Evolutionary conservation across 2,888 invertebrate species (phyloP), one percentile per base, ranked within the genome.

Genomic region (Coleophora flavipennella): DNA sequence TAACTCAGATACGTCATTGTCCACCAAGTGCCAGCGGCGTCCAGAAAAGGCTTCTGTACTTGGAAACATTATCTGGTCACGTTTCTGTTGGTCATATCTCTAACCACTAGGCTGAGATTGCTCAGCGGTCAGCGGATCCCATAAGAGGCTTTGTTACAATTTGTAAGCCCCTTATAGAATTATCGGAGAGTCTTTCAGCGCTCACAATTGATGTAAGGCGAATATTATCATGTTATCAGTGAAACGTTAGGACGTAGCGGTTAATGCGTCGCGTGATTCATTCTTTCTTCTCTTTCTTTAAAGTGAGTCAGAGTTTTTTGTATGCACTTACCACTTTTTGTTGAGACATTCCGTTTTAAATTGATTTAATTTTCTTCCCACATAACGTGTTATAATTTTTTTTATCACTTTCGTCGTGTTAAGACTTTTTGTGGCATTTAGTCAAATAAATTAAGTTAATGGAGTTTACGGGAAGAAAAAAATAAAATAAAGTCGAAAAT

Each of bases 1-100:
- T 49, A 52, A 51, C 62, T 46, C 53, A 66, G 70, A 69, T 78
- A 70, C 75, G 52, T 54, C 51, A 73, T 75, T 77, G 77, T 77
- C 51, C 53, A 42, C 40, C 46, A 57, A 77, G 71, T 67, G 69
- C 69, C 74, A 69, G 66, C 72, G 73, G 72, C 72, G 59, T 56
- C 47, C 45, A 46, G 60, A 57, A 65, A 52, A 56, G 57, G 67
- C 74, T 73, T 57, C 67, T 63, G 70, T 67, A 62, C 65, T 62
- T 44, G 46, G 54, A 13, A 20, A 3, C 20, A 20, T 20, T 20
- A 20, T 20, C 20, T 6, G 3, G 3, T 20, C 20, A 20, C 20
- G 20, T 20, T 20, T 20, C 20, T 20, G 6, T 20, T 20, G 20
- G 3, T 6, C 20, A 20, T 20, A 20, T 20, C 20, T 20, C 6